Conservation (phyloP, 2,888 invertebrate species). For the Athalia rosae region DNA sequence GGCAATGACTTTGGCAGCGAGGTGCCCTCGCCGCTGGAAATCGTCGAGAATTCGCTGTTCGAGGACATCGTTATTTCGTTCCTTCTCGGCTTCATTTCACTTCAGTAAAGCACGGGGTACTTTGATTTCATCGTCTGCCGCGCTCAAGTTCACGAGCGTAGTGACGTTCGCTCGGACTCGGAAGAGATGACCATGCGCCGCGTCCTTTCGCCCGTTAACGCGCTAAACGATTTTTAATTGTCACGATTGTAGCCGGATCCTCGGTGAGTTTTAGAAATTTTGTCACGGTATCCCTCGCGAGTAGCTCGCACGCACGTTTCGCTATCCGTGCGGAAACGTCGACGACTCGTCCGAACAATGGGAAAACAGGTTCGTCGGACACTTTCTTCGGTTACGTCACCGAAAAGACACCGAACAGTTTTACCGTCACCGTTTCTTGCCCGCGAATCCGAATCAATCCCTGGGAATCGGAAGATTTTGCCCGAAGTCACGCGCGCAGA, state of each 20-base stretch:
- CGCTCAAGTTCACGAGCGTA: not conserved
- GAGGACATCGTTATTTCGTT: conserved; percentile 63
- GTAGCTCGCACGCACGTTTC: conserved; percentile 3
- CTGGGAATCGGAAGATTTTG: conserved; percentile 52
- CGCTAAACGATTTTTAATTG: conserved; percentile 21
- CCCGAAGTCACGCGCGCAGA: conserved; percentile 54
- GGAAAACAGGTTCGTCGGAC: conserved; percentile 56
- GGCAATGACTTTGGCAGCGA: conserved; percentile 68
- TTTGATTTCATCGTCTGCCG: conserved; percentile 28
- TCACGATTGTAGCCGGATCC: not conserved
- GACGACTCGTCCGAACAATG: conserved; percentile 51
- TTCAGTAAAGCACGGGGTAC: not conserved
- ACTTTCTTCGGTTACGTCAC: conserved; percentile 65
- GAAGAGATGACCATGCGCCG: not conserved
- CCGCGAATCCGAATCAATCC: conserved; percentile 46
- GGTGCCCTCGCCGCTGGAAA: conserved; percentile 69
- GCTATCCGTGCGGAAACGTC: not conserved
- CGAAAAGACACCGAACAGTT: conserved; percentile 57
- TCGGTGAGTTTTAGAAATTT: conserved; percentile 1
- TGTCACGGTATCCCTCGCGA: not conserved
- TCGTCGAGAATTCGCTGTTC: conserved; percentile 70
- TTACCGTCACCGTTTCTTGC: conserved; percentile 55
- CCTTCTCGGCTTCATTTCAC: not conserved
- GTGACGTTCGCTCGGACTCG: conserved; percentile 4
- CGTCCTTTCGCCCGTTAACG: not conserved